Evolutionary conservation across 2,797 vertebrate genomes (phyloP), one percentile per base, ranked within the genome.

Genomic region (Enteromius paludinosus): DNA sequence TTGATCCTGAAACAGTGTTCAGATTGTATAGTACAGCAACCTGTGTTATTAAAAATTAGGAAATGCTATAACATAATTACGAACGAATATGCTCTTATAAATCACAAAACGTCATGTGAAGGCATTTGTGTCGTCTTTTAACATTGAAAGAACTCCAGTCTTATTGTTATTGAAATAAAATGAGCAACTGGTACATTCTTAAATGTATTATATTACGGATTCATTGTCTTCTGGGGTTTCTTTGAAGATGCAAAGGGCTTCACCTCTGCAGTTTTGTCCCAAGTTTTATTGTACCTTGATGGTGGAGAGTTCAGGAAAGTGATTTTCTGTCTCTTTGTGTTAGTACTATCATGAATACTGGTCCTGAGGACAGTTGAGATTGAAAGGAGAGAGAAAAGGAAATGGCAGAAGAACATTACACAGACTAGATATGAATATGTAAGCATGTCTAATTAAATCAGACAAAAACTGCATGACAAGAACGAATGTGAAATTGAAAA

Each of bases 301-400:
- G 33, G 54, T 25, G 35, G n/a, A 61, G 17, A 75, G 54, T 33
- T 41, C 17, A 59, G n/a, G 14, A 56, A 56, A 56, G 30, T 23
- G 30, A 43, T 61, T 61, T 38, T 11, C 9, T 28, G 7, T 15
- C 14, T 75, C 33, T 75, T 61, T 75, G 35, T 61, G 54, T 61
- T 76, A 61, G 54, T 23, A 43, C 4, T 61, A 25, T 7, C 35
- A 28, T 25, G 23, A 75, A 35, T 5, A 9, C 73, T 10, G 1
- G 35, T 61, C 35, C 54, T 17, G 71, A 23, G 49, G 33, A 74
- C 33, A 74, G 20, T 61, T 76, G 54, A 28, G 38, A 76, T 62
- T 5, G 38, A 76, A 76, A 11, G 23, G 5, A 38, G 33, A 75
- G 35, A 43, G 49, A 73, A 56, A 62, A n/a, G 17, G 10, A 56